These are phyloP conservation scores for Syngnathus typhle DNA, from an alignment of 2,113 vertebrate genomes.

Conservation along the genomic window DNA sequence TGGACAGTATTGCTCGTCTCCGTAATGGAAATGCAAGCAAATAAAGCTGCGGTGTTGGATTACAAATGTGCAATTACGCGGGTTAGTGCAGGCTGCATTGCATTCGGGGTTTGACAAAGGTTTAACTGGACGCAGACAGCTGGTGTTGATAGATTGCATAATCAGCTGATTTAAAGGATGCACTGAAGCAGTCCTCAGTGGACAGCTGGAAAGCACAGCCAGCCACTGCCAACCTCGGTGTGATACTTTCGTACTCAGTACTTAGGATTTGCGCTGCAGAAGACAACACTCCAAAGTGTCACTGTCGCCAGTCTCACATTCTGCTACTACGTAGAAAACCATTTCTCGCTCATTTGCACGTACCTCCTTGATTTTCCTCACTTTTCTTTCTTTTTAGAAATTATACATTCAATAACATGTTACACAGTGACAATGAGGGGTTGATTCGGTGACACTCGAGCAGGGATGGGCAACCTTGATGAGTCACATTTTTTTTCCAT, in stretches of 20 bases:
- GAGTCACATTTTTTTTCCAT: neutral
- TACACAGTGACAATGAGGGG: neutral
- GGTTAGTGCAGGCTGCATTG: slow-evolving; percentile 62
- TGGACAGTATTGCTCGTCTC: slow-evolving; percentile 28
- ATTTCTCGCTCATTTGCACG: neutral
- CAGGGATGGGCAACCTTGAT: neutral
- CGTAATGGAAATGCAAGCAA: slow-evolving; percentile 45
- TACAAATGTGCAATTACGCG: slow-evolving; percentile 71
- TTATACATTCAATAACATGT: neutral
- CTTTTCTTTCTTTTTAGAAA: neutral
- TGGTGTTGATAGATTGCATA: slow-evolving; percentile 73
- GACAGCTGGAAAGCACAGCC: slow-evolving; percentile 56
- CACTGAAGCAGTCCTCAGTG: slow-evolving; percentile 61
- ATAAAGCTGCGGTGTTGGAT: slow-evolving; percentile 63
- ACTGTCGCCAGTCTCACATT: slow-evolving; percentile 9
- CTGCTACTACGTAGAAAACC: neutral
- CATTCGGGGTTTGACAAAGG: slow-evolving; percentile 65
- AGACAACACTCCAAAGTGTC: slow-evolving; percentile 24
- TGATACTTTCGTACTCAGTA: slow-evolving; percentile 39
- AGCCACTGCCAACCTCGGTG: slow-evolving; percentile 60
- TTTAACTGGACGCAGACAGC: slow-evolving; percentile 71
- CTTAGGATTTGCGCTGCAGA: slow-evolving; percentile 17
- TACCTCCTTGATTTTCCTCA: neutral
- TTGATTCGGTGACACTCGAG: neutral
- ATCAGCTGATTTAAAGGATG: slow-evolving; percentile 71